These are phyloP conservation scores for Poecilia latipinna DNA, from an alignment of 2,113 vertebrate species.

Conservation along the genomic window DNA sequence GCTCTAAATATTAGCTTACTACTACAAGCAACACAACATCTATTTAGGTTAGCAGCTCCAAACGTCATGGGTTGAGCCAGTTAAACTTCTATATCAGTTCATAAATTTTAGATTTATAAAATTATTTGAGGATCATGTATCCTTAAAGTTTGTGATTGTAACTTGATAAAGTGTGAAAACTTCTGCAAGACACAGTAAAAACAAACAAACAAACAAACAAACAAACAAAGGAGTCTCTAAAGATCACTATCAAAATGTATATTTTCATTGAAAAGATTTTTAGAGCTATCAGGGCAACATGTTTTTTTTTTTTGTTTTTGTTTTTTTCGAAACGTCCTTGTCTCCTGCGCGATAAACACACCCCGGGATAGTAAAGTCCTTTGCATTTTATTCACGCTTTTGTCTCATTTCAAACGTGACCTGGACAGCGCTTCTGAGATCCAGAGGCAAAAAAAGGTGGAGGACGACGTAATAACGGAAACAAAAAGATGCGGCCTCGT, in stretches of 20 bases:
- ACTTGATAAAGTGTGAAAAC: background rate
- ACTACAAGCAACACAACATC: too few relatives aligned
- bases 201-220: background rate
- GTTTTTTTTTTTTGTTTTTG: background rate
- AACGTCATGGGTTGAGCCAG: too few relatives aligned
- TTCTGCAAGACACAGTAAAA: background rate
- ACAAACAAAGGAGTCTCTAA: background rate
- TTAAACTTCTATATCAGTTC: too few relatives aligned
- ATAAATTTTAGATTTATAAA: too few relatives aligned
- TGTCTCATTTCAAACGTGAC: background rate
- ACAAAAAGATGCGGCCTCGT: background rate
- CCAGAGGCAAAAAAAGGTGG: constrained; percentile 13
- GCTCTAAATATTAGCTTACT: too few relatives aligned
- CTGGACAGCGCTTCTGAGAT: background rate
- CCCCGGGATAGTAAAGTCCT: background rate
- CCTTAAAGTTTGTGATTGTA: too few relatives aligned
- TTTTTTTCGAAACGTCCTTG: background rate
- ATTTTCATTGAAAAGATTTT: background rate
- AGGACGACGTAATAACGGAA: background rate
- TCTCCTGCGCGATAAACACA: constrained; percentile 1
- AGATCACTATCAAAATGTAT: background rate
- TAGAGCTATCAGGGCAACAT: background rate
- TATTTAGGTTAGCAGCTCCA: too few relatives aligned
- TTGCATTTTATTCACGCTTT: background rate
- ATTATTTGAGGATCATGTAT: too few relatives aligned